Percentiles rank a stretch among this genome's conserved stretches.
phyloP scores from a whole-genome alignment of 2,888 invertebrate species.

The Neoitamus cyanurus region DNA sequence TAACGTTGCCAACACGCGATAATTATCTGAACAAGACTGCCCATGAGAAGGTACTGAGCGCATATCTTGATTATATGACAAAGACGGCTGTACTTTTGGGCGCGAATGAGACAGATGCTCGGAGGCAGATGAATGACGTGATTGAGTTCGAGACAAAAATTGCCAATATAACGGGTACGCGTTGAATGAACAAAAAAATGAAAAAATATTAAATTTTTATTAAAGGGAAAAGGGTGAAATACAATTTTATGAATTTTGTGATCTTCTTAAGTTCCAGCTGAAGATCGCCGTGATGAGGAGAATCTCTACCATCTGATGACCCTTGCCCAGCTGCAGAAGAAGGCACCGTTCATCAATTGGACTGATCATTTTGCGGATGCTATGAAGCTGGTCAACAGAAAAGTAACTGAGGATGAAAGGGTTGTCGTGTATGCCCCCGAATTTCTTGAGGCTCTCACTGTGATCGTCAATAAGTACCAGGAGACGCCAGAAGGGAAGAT shows the following conservation, averaged over 20 bases:
- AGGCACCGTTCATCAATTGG: conserved; percentile 90
- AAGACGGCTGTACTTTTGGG: conserved; percentile 85
- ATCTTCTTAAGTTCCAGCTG: conserved; percentile 72
- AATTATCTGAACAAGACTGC: conserved; percentile 93
- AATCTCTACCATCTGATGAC: conserved; percentile 87
- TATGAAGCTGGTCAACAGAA: conserved; percentile 75
- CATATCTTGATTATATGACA: conserved; percentile 93
- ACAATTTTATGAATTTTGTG: neutral
- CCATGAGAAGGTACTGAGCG: conserved; percentile 84
- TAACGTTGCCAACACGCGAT: conserved; percentile 90
- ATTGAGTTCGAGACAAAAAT: conserved; percentile 89
- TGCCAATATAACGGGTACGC: conserved; percentile 81
- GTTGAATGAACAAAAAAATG: neutral
- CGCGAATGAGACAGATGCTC: conserved; percentile 76
- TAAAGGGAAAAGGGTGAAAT: neutral
- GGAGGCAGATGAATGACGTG: conserved; percentile 77
- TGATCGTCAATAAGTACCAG: conserved; percentile 77
- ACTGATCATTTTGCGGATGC: conserved; percentile 86
- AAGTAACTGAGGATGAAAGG: conserved; percentile 75
- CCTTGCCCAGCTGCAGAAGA: conserved; percentile 78
- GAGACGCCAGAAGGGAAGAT: conserved; percentile 76
- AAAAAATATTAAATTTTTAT: neutral
- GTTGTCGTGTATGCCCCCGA: conserved; percentile 92
- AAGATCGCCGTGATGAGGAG: conserved; percentile 91
- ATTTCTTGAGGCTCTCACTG: conserved; percentile 82